Evolutionary conservation across 1,140 invertebrate species (phyloP).

Genomic region (Lasioglossum albipes): DNA sequence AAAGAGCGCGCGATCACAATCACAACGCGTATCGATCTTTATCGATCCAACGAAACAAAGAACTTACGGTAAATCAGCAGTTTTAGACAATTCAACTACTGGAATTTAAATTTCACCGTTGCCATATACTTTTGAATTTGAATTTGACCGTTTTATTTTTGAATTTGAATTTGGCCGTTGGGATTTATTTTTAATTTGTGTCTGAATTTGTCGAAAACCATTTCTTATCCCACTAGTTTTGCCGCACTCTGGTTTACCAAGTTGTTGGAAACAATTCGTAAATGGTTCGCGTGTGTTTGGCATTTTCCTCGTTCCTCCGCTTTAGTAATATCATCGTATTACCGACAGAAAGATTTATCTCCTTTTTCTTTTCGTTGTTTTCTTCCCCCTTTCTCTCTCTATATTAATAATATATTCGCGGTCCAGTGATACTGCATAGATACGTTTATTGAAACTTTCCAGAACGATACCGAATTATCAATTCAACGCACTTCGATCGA

Average conservation of each 20-base stretch:
- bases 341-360: background rate
- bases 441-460: slow-evolving; percentile 33
- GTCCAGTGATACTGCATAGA: slow-evolving; percentile 14
- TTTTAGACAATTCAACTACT: too few relatives aligned
- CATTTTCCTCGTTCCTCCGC: slow-evolving; percentile 10
- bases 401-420: slow-evolving; percentile 13
- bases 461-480: slow-evolving; percentile 35
- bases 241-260: background rate
- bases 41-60: background rate
- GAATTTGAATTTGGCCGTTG: background rate
- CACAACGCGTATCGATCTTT: too few relatives aligned
- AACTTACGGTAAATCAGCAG: background rate
- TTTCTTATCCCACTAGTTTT: background rate
- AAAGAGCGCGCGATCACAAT: background rate
- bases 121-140: too few relatives aligned
- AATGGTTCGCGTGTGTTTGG: background rate
- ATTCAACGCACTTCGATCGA: slow-evolving; percentile 33
- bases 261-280: background rate
- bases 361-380: background rate
- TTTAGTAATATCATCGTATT: slow-evolving; percentile 33
- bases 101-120: too few relatives aligned
- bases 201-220: too few relatives aligned
- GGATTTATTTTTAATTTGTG: background rate
- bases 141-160: too few relatives aligned
- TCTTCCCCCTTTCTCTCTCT: background rate